Percentiles rank a stretch among this genome's conserved stretches.
Evolutionary conservation across 2,888 invertebrate species (phyloP).

Genomic region (Myopa testacea): DNA sequence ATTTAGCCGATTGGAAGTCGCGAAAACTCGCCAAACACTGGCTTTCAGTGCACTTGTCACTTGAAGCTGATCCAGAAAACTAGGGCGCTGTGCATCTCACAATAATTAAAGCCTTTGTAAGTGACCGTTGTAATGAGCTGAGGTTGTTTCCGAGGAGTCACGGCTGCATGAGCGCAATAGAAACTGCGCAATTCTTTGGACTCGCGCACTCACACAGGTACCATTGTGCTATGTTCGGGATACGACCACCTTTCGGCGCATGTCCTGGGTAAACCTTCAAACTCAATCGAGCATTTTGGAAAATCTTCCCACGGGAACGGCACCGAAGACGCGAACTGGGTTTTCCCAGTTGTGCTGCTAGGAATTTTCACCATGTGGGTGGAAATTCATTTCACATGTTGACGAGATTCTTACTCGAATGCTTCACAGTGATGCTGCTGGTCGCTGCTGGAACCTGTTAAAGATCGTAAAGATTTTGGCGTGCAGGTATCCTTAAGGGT

Average conservation of each 20-base stretch:
- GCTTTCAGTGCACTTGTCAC: not conserved
- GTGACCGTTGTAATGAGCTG: not conserved
- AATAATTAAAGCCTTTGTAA: constrained; percentile 49
- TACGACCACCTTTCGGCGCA: not conserved
- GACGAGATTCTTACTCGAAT: constrained; percentile 26
- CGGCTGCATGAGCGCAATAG: constrained; percentile 51
- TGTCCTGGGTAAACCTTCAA: not conserved
- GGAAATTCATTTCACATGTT: constrained; percentile 40
- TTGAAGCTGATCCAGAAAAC: constrained; percentile 12
- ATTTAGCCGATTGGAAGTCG: not conserved
- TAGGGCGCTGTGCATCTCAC: constrained; percentile 44
- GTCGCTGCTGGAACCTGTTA: constrained; percentile 25
- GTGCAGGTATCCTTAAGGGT: not conserved
- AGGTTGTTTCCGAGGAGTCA: constrained; percentile 28
- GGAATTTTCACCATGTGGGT: constrained; percentile 34
- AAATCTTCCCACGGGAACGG: constrained; percentile 57
- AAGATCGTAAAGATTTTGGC: not conserved
- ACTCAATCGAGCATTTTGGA: not conserved
- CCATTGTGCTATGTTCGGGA: not conserved
- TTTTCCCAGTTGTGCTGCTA: constrained; percentile 48
- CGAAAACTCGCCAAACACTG: no score
- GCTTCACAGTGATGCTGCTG: not conserved
- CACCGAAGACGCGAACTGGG: constrained; percentile 44
- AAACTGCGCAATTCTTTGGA: constrained; percentile 43
- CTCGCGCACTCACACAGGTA: not conserved